Base-by-base conservation (phyloP, 2,113 vertebrate genomes). In the Pomatostomus ruficeps region DNA sequence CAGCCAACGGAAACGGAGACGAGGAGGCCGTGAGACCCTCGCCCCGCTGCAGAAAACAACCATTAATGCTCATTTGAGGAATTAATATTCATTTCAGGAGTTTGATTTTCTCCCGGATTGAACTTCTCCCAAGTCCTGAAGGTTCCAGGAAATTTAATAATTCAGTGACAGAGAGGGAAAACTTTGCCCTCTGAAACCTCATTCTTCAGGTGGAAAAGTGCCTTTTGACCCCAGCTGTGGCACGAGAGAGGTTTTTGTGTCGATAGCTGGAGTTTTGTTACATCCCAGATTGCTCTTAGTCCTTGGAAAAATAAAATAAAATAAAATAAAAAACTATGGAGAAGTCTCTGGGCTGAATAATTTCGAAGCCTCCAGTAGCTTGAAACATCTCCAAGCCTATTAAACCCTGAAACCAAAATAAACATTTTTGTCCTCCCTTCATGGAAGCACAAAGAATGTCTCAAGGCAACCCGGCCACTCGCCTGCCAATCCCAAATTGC, bases 341-440 rank as follows among this genome's bases (percentile, higher is more conserved):
- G 78, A 88, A 83, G 7, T 91, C 82, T 93, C 75, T 55, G 43
- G 46, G 43, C 71, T 93, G 93, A 96, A 93, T 73, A 87, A 95
- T 93, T 95, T 75, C 74, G 75, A 93, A 94, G 82, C 67, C 90
- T 97, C 90, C 90, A 88, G 95, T 97, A 97, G 96, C 95, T 96
- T 96, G 95, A 96, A 96, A 95, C 81, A 71, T 90, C 90, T 97
- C 95, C 96, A 96, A 96, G 67, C 89, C 85, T 95, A 96, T 96
- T 96, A 96, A 97, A 96, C 28, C 35, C 88, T 91, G 90, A 91
- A 96, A 96, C 94, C 95, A 96, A 96, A 96, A 96, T 93, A 96
- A 96, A 94, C 95, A 97, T 90, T 86, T 86, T 93, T 91, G 93
- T 96, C 94, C 88, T 96, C 93, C 72, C 83, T 95, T 84, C 94